Conservation (phyloP, 2,888 invertebrate genomes). For the Pterobdella sp. region DNA sequence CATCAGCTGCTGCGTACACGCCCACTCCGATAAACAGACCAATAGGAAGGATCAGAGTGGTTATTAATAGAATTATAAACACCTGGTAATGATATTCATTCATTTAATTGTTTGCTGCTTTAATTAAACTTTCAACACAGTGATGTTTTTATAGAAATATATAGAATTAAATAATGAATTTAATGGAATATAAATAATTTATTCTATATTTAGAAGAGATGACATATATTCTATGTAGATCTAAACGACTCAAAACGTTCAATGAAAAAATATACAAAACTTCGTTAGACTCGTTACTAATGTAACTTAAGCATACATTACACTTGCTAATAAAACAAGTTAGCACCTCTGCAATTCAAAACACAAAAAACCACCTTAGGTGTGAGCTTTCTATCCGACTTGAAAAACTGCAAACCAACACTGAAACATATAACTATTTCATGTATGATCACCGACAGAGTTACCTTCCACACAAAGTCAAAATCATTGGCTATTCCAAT, state of each 20-base stretch:
- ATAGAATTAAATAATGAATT: background rate
- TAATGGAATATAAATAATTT: constrained; percentile 7
- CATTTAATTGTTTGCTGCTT: background rate
- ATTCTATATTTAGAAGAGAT: background rate
- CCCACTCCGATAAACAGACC: constrained; percentile 21
- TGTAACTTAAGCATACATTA: background rate
- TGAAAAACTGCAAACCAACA: constrained; percentile 51
- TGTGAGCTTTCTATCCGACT: constrained; percentile 22
- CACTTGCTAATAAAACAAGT: background rate
- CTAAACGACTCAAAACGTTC: background rate
- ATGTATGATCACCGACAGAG: constrained; percentile 54
- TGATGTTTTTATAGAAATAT: background rate
- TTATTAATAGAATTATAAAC: background rate
- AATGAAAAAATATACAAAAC: background rate
- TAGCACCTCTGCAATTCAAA: background rate
- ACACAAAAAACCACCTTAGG: background rate
- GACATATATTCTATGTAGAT: background rate
- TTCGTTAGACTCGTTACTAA: background rate
- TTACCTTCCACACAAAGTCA: constrained; percentile 43
- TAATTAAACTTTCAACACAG: no score
- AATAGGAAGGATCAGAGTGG: constrained; percentile 9
- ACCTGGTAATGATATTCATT: constrained; percentile 2
- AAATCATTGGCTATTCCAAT: constrained; percentile 52
- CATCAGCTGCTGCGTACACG: background rate
- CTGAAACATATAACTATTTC: constrained; percentile 57